phyloP scores from a whole-genome alignment of 2,797 vertebrate species.

The Percopsis omiscomaycus region DNA sequence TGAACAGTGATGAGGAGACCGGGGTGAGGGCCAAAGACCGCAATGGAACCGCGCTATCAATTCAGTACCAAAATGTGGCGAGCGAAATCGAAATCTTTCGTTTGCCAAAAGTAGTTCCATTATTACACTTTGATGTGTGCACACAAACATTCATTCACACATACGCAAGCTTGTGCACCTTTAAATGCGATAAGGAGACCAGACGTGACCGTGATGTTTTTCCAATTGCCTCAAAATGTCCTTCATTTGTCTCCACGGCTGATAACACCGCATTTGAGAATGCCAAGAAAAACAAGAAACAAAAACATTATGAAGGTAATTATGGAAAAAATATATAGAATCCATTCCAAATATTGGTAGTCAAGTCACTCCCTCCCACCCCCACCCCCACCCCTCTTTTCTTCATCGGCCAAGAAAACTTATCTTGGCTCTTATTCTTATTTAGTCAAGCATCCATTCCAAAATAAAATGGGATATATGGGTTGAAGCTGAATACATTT shows the following conservation, averaged over 20 bases:
- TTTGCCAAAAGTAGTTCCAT: slow-evolving; percentile 70
- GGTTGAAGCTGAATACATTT: slow-evolving; percentile 11
- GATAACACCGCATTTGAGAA: slow-evolving; percentile 62
- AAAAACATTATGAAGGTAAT: slow-evolving; percentile 67
- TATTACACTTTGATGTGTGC: slow-evolving; percentile 71
- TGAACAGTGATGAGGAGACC: slow-evolving; percentile 36
- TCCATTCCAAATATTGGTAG: slow-evolving; percentile 69
- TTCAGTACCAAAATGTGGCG: slow-evolving; percentile 70
- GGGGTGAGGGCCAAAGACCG: slow-evolving; percentile 51
- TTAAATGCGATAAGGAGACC: slow-evolving; percentile 68
- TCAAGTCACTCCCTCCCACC: slow-evolving; percentile 43
- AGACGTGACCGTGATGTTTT: slow-evolving; percentile 65
- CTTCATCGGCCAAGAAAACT: slow-evolving; percentile 31
- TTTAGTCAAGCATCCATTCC: slow-evolving; percentile 19
- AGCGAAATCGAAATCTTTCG: slow-evolving; percentile 47
- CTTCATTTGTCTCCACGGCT: slow-evolving; percentile 75
- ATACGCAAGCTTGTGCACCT: slow-evolving; percentile 66
- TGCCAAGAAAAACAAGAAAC: slow-evolving; percentile 41
- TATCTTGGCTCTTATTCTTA: background rate
- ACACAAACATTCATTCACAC: slow-evolving; percentile 65
- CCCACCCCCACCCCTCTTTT: slow-evolving; percentile 53
- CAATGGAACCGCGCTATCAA: slow-evolving; percentile 61
- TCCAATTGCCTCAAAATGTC: slow-evolving; percentile 74
- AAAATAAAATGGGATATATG: background rate
- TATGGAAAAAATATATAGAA: slow-evolving; percentile 68